phyloP scores from a whole-genome alignment of 2,888 invertebrate species.

The Drosophila koepferae region DNA sequence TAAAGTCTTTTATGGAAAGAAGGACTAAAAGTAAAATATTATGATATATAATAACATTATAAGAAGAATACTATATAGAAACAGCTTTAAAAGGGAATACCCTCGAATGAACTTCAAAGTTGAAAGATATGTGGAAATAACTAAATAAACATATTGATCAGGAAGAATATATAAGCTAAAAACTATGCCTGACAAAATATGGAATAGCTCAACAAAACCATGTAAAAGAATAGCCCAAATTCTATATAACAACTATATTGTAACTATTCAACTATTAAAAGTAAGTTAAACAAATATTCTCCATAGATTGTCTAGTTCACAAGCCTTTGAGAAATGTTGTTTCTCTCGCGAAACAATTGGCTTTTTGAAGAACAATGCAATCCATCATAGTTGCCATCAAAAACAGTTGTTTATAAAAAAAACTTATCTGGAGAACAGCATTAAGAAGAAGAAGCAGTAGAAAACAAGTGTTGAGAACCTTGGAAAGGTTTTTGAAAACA shows the following conservation, averaged over 20 bases:
- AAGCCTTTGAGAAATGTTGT: neutral
- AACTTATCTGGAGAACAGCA: neutral
- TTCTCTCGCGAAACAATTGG: neutral
- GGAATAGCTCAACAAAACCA: no score
- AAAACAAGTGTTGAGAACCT: neutral
- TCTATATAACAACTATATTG: neutral
- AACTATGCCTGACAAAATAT: neutral
- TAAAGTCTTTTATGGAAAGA: no score
- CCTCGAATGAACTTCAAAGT: neutral
- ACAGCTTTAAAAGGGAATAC: neutral
- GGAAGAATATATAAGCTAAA: neutral
- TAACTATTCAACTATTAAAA: neutral
- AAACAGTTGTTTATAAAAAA: slow-evolving; percentile 1
- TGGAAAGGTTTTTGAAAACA: neutral
- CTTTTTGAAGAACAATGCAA: neutral
- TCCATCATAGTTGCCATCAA: neutral
- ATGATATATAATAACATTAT: neutral
- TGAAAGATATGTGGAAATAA: no score
- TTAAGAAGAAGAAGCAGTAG: neutral
- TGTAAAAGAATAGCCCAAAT: no score
- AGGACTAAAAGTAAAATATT: neutral
- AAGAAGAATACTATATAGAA: no score
- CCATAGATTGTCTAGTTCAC: neutral
- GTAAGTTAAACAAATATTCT: neutral
- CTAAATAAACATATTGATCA: no score